These are phyloP conservation scores for Ceyx margarethae DNA, from an alignment of 2,113 vertebrate species.

Conservation along the genomic window DNA sequence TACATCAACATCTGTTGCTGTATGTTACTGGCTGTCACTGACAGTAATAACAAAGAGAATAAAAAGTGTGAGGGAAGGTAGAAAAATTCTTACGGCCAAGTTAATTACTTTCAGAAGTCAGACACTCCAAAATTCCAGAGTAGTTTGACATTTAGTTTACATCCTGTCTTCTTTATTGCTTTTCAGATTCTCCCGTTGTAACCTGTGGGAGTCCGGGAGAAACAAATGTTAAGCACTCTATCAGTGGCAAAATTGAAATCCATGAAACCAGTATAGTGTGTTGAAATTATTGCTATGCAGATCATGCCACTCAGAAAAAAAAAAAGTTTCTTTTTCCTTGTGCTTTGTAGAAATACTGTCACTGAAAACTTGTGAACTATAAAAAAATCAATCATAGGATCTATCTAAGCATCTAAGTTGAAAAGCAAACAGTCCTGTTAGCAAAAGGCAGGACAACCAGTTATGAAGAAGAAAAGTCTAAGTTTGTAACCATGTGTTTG, in stretches of 20 bases:
- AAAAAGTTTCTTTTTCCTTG: neutral
- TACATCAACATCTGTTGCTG: neutral
- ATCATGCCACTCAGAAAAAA: neutral
- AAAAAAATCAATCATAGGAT: neutral
- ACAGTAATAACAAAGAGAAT: neutral
- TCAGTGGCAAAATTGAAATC: neutral
- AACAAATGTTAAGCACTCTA: neutral
- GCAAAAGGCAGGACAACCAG: neutral
- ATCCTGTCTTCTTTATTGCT: neutral
- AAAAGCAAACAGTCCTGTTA: neutral
- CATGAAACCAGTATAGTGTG: neutral
- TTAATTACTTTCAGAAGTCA: constrained; percentile 21
- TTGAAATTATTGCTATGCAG: neutral
- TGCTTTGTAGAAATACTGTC: neutral
- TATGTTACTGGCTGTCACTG: neutral
- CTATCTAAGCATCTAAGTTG: neutral
- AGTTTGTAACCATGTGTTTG: neutral
- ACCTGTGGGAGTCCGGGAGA: neutral
- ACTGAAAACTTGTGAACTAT: neutral
- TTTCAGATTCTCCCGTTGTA: neutral
- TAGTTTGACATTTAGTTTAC: neutral
- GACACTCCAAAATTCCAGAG: neutral
- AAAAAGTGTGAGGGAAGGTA: neutral
- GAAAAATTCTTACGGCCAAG: neutral
- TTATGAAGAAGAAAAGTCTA: neutral